Conservation (phyloP, 2,113 vertebrate genomes). For the Atractosteus spatula region DNA sequence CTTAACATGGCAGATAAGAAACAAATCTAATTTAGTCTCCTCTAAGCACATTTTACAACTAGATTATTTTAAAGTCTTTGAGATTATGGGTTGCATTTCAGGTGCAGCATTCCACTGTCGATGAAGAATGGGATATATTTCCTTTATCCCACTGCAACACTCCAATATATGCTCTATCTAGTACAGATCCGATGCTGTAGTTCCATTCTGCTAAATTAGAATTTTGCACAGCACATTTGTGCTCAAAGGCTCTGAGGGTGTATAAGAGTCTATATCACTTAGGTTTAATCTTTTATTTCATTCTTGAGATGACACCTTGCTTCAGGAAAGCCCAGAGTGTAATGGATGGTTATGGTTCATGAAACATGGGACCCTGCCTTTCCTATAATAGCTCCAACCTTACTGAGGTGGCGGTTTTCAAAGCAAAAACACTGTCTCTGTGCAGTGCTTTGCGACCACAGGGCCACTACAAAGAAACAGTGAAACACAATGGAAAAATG, state of each 20-base stretch:
- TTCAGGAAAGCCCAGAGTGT: constrained; percentile 23
- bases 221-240: not conserved
- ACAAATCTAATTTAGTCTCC: too few relatives aligned
- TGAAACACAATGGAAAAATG: not conserved
- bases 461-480: not conserved
- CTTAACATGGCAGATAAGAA: too few relatives aligned
- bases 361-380: not conserved
- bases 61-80: too few relatives aligned
- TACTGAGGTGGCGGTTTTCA: constrained; percentile 11
- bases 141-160: too few relatives aligned
- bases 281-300: not conserved
- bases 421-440: not conserved
- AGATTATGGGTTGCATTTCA: too few relatives aligned
- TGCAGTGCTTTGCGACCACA: not conserved
- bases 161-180: too few relatives aligned
- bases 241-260: not conserved
- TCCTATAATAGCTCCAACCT: not conserved
- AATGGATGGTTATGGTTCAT: constrained; percentile 11
- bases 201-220: too few relatives aligned
- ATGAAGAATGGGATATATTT: too few relatives aligned
- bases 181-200: too few relatives aligned
- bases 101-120: too few relatives aligned
- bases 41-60: too few relatives aligned
- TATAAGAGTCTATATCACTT: not conserved
- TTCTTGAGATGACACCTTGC: not conserved